Evolutionary conservation across 2,113 vertebrate species (phyloP).

Genomic region (Gasterosteus nipponicus): DNA sequence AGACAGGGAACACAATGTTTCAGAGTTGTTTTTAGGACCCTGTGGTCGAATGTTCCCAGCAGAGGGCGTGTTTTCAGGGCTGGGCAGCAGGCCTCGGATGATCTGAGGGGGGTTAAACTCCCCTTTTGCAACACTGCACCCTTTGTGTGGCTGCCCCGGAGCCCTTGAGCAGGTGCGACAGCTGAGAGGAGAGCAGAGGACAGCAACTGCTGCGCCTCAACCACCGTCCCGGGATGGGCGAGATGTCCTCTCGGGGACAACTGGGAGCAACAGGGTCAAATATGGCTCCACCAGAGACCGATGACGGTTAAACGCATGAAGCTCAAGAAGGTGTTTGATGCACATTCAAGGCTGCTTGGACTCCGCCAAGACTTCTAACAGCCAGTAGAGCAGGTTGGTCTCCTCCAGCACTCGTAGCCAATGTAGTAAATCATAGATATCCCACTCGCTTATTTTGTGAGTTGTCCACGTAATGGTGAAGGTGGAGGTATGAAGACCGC

Average conservation of each 20-base stretch:
- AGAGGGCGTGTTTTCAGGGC: constrained; percentile 33
- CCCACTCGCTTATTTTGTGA: no score
- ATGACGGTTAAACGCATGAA: neutral
- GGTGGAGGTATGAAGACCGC: no score
- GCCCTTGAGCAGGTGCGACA: constrained; percentile 67
- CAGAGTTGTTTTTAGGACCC: neutral
- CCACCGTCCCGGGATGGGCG: neutral
- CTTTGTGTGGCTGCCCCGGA: constrained; percentile 69
- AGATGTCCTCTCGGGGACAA: constrained; percentile 8
- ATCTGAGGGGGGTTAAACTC: constrained; percentile 55
- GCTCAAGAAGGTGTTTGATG: neutral
- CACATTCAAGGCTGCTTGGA: neutral
- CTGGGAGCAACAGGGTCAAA: constrained; percentile 17
- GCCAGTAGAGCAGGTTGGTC: no score
- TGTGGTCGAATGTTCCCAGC: constrained; percentile 28
- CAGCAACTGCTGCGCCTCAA: constrained; percentile 67
- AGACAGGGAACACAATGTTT: no score
- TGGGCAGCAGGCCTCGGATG: constrained; percentile 45
- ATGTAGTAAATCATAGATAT: no score
- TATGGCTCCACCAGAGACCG: constrained; percentile 5
- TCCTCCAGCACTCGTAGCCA: no score
- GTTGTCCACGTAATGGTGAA: no score
- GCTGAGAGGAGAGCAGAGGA: constrained; percentile 68
- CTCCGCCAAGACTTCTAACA: neutral
- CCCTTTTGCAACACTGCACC: constrained; percentile 61